Percentiles rank a stretch among this genome's conserved stretches.
phyloP scores from a whole-genome alignment of 2,888 invertebrate species.

The Lasioglossum pauxillum region DNA sequence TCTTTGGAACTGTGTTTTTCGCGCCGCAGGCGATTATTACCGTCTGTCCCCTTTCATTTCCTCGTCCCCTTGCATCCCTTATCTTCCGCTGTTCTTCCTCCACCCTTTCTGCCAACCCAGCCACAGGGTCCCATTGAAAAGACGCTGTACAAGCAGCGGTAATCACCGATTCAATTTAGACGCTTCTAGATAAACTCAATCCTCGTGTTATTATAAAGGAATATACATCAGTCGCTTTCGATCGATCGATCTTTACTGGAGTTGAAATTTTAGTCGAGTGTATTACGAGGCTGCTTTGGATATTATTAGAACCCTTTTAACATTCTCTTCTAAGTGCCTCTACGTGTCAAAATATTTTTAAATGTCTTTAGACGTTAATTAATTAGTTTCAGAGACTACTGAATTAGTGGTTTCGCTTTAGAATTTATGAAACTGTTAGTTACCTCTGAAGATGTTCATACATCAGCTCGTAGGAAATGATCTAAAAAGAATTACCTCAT shows the following conservation, averaged over 20 bases:
- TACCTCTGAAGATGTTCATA: neutral
- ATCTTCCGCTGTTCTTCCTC: slow-evolving; percentile 11
- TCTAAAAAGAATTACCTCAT: neutral
- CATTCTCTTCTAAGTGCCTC: neutral
- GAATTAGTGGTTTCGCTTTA: neutral
- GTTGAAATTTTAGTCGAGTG: neutral
- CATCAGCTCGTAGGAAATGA: neutral
- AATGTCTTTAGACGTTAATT: neutral
- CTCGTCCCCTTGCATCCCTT: slow-evolving; percentile 18
- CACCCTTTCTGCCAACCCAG: neutral
- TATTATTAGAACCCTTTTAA: neutral
- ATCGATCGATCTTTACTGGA: neutral
- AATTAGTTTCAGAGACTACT: neutral
- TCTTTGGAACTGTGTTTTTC: slow-evolving; percentile 59
- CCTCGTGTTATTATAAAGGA: too few relatives aligned
- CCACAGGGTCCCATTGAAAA: neutral
- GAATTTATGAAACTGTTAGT: neutral
- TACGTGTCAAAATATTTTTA: neutral
- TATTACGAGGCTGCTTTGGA: neutral
- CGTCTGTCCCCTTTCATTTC: slow-evolving; percentile 45
- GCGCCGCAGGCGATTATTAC: slow-evolving; percentile 66
- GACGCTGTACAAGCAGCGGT: neutral
- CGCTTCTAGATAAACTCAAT: too few relatives aligned
- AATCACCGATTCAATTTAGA: slow-evolving; percentile 5
- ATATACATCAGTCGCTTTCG: neutral